A percentile compares a stretch with the other conserved stretches of the same genome.
Conservation (phyloP, 2,888 invertebrate genomes). For the Trichogramma dendrolimi region DNA sequence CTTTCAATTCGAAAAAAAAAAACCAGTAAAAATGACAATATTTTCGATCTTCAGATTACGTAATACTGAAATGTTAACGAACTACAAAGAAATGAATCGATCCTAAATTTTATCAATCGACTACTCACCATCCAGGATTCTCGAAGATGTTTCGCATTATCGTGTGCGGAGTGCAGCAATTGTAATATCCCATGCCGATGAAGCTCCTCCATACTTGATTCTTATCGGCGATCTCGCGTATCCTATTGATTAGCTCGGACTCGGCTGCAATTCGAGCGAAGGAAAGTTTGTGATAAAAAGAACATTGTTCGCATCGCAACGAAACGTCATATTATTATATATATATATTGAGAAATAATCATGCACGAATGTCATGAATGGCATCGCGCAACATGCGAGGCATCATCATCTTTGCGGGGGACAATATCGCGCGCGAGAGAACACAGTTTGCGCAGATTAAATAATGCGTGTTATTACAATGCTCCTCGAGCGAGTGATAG, state of each 20-base stretch:
- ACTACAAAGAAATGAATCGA: neutral
- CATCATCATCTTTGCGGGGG: neutral
- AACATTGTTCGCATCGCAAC: neutral
- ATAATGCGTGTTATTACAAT: neutral
- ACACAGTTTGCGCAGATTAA: neutral
- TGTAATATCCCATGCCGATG: conserved; percentile 98
- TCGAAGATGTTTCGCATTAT: conserved; percentile 96
- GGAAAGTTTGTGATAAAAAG: conserved; percentile 22
- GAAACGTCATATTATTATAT: neutral
- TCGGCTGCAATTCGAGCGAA: conserved; percentile 65
- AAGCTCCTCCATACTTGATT: conserved; percentile 94
- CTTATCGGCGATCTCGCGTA: conserved; percentile 72
- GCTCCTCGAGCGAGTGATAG: no score
- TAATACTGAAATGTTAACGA: neutral
- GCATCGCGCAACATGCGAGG: no score
- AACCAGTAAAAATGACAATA: neutral
- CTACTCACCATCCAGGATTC: conserved; percentile 92
- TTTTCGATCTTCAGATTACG: no score
- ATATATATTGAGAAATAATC: neutral
- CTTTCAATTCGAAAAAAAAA: neutral
- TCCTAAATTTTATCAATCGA: neutral
- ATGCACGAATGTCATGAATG: no score
- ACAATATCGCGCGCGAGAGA: neutral
- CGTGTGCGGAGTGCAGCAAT: conserved; percentile 92
- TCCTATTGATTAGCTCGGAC: conserved; percentile 78